Percentiles rank a stretch among this genome's conserved stretches.
These are phyloP conservation scores for Lacerta viridis DNA, from an alignment of 2,797 vertebrate species.

Conservation along the genomic window DNA sequence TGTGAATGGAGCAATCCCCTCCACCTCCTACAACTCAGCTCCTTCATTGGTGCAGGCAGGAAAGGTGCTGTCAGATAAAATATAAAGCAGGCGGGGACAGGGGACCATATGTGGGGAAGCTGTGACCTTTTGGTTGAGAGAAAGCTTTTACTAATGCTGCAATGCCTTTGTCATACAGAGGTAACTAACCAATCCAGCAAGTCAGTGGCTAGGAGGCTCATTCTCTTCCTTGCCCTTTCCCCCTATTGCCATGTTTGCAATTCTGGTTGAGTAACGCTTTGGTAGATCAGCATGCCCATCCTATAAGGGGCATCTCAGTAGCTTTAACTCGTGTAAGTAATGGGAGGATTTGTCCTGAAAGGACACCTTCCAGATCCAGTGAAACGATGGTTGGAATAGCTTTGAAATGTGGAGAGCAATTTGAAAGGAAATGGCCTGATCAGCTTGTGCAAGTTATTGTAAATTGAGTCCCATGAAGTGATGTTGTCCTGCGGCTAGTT, in stretches of 20 bases:
- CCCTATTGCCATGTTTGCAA: background rate
- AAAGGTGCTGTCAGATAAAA: background rate
- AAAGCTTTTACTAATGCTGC: background rate
- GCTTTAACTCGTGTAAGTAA: background rate
- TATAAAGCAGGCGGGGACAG: background rate
- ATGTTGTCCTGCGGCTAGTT: background rate
- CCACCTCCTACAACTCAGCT: too few species aligned
- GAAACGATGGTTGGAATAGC: background rate
- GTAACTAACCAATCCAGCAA: background rate
- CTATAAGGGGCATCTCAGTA: background rate
- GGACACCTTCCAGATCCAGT: background rate
- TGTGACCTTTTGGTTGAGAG: background rate
- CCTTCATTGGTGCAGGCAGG: background rate
- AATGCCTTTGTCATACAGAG: background rate
- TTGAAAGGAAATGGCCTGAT: background rate
- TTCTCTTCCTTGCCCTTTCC: background rate
- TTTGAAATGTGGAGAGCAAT: background rate
- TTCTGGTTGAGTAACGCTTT: background rate
- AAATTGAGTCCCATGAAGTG: background rate
- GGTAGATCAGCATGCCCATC: background rate
- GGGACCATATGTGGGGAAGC: background rate
- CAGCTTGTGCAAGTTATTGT: too few species aligned
- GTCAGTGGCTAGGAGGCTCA: too few species aligned
- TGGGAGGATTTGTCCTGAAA: background rate
- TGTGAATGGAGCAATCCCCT: too few species aligned